Base-by-base conservation (phyloP, 2,113 vertebrate species). In the Psephotus haematonotus region DNA sequence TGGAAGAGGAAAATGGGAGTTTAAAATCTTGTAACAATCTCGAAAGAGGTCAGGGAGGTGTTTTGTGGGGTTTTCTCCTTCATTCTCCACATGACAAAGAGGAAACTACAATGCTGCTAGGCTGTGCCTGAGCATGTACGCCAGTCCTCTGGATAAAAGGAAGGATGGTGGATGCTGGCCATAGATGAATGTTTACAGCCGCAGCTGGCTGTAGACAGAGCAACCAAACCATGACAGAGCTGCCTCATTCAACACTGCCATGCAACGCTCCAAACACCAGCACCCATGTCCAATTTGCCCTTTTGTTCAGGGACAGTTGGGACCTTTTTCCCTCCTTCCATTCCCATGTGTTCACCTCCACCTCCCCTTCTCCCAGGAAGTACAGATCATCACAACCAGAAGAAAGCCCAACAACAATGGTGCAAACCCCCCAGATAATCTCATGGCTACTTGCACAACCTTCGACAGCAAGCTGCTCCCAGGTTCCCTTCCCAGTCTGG, bases 271-370 rank as follows among this genome's bases (percentile, higher is more conserved):
- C 63, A 41, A 49, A 78, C 31, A 67, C 8, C 55, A 76, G 75
- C 17, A 76, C 23, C n/a, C 62, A 8, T 1, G 41, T 85, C 31
- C 81, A 59, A 53, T 25, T 87, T 68, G 17, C 35, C 37, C 20
- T 43, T 2, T 16, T 16, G 25, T 39, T 17, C 59, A 4, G 8
- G 35, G 9, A 37, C 17, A 83, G 22, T 1, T 1, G 7, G 9
- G 18, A 68, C 7, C 8, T 44, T 55, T 39, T 63, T 46, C 5
- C 7, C 4, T 62, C 41, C 69, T 47, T 70, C 39, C 20, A 28
- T 13, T 88, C 49, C 43, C 24, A 29, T 7, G 17, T 4, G 4
- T 43, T 88, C n/a, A 35, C 27, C 17, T 74, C 29, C 10, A 68
- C 13, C n/a, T 72, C 16, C 10, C 14, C 55, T 88, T 71, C 64